Evolutionary conservation across 2,113 vertebrate species (phyloP).

Genomic region (Morone saxatilis): DNA sequence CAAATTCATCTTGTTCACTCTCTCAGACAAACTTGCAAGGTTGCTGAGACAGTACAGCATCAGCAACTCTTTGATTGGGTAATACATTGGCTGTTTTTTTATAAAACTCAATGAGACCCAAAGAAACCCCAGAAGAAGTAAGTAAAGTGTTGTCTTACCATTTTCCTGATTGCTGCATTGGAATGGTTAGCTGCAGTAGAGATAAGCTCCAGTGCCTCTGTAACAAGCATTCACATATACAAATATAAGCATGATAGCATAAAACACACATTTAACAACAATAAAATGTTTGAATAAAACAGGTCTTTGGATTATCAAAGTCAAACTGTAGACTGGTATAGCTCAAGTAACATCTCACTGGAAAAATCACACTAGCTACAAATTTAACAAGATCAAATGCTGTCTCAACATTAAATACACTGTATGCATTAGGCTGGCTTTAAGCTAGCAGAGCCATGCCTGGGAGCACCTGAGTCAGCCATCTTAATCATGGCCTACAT

Average conservation of each 20-base stretch:
- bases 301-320: not conserved
- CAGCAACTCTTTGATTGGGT: slow-evolving; percentile 39
- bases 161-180: slow-evolving; percentile 96
- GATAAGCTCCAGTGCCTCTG: slow-evolving; percentile 98
- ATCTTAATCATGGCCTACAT: slow-evolving; percentile 66
- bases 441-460: slow-evolving; percentile 32
- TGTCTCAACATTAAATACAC: slow-evolving; percentile 15
- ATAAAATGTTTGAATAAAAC: slow-evolving; percentile 1
- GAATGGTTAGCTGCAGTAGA: slow-evolving; percentile 97
- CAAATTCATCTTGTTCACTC: slow-evolving; percentile 42
- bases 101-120: slow-evolving; percentile 1
- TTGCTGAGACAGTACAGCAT: slow-evolving; percentile 41
- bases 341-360: slow-evolving; percentile 10
- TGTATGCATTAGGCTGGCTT: slow-evolving; percentile 19
- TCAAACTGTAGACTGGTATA: not conserved
- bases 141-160: slow-evolving; percentile 84
- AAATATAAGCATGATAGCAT: slow-evolving; percentile 18
- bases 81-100: slow-evolving; percentile 23
- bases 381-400: not conserved
- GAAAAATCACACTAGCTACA: not conserved
- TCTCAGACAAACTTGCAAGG: slow-evolving; percentile 37
- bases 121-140: not conserved
- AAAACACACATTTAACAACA: not conserved
- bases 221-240: slow-evolving; percentile 48
- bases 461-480: slow-evolving; percentile 56